Base-by-base conservation (phyloP, 2,888 invertebrate genomes). In the Linnaemya tessellans region DNA sequence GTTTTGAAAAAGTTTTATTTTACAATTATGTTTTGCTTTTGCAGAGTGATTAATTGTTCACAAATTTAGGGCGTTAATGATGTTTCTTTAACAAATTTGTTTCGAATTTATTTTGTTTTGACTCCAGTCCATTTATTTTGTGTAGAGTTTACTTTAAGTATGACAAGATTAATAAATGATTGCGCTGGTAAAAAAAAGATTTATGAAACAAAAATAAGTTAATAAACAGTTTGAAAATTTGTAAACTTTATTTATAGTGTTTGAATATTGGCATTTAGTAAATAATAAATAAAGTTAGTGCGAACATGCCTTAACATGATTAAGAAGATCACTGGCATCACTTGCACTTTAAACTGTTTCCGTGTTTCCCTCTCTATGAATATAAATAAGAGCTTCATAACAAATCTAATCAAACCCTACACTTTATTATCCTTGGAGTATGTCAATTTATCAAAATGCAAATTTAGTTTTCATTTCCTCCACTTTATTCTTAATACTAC, bases 401-500 rank as follows among this genome's bases (percentile, higher is more conserved):
- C 18, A 51, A 74, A 68, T 65, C 46, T 56, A 51, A 80, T 65
- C 51, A 71, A 41, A 54, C 18, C 30, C 30, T 54, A 60, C 30
- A 46, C 67, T 60, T 43, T 41, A 74, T 60, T 80, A 67, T 84
- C 84, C 84, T 80, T 71, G 22, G 84, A 70, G 84, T 71, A 77
- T 84, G 74, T 71, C 80, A 84, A 77, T 84, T 84, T 80, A 84
- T 71, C 70, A 77, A 80, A 80, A 84, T 84, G 80, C 80, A 84
- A 84, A 84, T 84, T 77, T 51, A 43, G 49, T 77, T 80, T 30
- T 10, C 60, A 11, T 41, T 41, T 67, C 11, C 15, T 43, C 11
- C n/a, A 15, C 30, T 22, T 62, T 46, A 8, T 30, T 10, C 20
- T 22, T 30, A 20, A 49, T 79, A 67, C 18, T 68, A 68, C 22